Evolutionary conservation across 2,113 vertebrate species (phyloP).

Genomic region (Gopherus evgoodei): DNA sequence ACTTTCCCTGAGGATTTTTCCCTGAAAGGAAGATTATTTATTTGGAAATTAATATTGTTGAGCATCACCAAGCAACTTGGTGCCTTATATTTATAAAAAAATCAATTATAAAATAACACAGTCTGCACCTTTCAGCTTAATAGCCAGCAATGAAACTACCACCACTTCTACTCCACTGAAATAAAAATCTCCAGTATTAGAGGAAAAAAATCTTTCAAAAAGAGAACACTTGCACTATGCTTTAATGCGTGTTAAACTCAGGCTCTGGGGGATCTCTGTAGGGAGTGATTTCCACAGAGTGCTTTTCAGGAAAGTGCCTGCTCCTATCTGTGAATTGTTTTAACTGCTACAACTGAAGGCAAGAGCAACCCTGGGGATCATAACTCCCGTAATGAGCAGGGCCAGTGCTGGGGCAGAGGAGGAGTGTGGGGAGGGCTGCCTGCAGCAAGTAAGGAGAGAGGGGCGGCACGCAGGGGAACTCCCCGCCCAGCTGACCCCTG

Average conservation of each 20-base stretch:
- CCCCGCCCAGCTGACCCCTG: no score
- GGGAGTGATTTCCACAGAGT: conserved; percentile 37
- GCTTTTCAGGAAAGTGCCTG: conserved; percentile 36
- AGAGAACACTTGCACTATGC: not conserved
- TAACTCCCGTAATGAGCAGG: conserved; percentile 28
- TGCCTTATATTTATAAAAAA: not conserved
- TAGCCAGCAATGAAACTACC: not conserved
- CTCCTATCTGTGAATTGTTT: not conserved
- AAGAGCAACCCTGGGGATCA: conserved; percentile 16
- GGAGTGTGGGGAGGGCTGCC: no score
- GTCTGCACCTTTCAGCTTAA: not conserved
- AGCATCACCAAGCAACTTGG: not conserved
- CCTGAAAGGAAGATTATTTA: conserved; percentile 1
- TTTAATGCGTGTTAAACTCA: conserved; percentile 21
- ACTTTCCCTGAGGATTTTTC: not conserved
- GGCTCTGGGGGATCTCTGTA: not conserved
- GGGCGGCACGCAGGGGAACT: no score
- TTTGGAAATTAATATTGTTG: not conserved
- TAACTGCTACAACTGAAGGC: conserved; percentile 36
- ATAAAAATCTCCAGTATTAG: not conserved
- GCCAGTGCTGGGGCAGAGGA: no score
- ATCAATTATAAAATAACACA: conserved; percentile 17
- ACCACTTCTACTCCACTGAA: not conserved
- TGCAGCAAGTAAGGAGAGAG: no score
- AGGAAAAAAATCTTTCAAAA: not conserved